Percentiles rank a stretch among this genome's conserved stretches.
Conservation (phyloP, 2,113 vertebrate genomes). For the Xenotilapia leptura region DNA sequence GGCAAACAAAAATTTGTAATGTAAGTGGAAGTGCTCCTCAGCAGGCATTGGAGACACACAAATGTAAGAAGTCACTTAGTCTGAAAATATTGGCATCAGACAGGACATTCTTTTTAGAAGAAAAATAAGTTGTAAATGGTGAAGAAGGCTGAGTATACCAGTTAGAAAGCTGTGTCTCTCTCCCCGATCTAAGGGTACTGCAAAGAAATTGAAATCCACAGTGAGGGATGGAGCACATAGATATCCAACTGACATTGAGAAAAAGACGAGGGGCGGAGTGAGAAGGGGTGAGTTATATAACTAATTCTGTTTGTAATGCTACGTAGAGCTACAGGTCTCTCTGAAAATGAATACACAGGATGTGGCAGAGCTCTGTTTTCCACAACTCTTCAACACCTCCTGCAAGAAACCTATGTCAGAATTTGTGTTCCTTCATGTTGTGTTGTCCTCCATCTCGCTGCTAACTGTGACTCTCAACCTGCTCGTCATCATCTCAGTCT, state of each 20-base stretch:
- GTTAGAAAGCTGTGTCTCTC: too few relatives aligned
- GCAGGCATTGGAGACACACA: not conserved
- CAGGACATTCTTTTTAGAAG: not conserved
- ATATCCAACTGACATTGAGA: not conserved
- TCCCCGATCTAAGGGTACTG: rapidly evolving
- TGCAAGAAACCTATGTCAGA: not conserved
- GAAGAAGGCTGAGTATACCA: not conserved
- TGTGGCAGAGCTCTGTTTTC: not conserved
- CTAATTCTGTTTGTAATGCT: rapidly evolving
- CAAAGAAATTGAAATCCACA: not conserved
- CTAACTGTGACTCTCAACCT: not conserved
- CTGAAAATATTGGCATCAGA: not conserved
- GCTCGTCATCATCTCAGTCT: not conserved
- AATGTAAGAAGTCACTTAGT: not conserved
- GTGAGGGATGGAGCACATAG: not conserved
- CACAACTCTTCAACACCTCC: not conserved
- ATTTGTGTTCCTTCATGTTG: not conserved
- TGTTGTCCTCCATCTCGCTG: not conserved
- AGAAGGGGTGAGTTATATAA: rapidly evolving
- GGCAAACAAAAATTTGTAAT: not conserved
- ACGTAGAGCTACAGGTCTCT: not conserved
- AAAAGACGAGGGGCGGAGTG: not conserved
- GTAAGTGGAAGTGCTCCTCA: not conserved
- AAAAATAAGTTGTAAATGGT: not conserved
- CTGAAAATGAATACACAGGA: not conserved